Conservation (phyloP, 2,113 vertebrate genomes). For the Scomber scombrus region DNA sequence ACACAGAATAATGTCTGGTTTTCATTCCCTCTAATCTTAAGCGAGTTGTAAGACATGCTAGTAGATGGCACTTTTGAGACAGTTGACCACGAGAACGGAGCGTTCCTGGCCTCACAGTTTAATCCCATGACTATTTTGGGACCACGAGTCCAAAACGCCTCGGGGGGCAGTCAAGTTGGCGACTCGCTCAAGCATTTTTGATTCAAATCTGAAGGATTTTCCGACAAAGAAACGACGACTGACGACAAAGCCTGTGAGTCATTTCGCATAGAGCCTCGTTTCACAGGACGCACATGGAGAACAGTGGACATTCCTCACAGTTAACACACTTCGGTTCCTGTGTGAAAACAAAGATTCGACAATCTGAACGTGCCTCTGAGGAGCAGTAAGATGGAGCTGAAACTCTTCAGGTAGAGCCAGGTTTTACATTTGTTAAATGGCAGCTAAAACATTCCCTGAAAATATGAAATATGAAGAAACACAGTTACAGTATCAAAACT, state of each 20-base stretch:
- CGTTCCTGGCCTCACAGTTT: neutral
- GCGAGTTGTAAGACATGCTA: neutral
- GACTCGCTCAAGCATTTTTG: constrained; percentile 17
- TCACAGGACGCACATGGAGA: constrained; percentile 25
- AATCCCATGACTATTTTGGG: constrained; percentile 41
- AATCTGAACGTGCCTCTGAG: neutral
- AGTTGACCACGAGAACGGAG: neutral
- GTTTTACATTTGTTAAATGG: too few relatives aligned
- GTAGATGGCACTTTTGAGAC: constrained; percentile 26
- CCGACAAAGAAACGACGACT: constrained; percentile 37
- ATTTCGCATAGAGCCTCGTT: neutral
- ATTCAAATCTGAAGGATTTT: constrained; percentile 45
- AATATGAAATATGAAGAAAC: too few relatives aligned
- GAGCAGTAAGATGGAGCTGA: neutral
- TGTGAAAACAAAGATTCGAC: constrained; percentile 26
- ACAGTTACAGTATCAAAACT: too few relatives aligned
- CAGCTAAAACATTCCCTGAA: too few relatives aligned
- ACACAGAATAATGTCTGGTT: neutral
- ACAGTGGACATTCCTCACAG: constrained; percentile 32
- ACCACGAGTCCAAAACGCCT: constrained; percentile 13
- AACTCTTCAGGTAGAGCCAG: neutral
- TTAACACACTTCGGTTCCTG: constrained; percentile 12
- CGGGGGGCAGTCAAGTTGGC: neutral
- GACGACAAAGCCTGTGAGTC: constrained; percentile 44
- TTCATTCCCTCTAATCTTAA: neutral